Base-by-base conservation (phyloP, 1,140 invertebrate genomes). In the Polyergus mexicanus region DNA sequence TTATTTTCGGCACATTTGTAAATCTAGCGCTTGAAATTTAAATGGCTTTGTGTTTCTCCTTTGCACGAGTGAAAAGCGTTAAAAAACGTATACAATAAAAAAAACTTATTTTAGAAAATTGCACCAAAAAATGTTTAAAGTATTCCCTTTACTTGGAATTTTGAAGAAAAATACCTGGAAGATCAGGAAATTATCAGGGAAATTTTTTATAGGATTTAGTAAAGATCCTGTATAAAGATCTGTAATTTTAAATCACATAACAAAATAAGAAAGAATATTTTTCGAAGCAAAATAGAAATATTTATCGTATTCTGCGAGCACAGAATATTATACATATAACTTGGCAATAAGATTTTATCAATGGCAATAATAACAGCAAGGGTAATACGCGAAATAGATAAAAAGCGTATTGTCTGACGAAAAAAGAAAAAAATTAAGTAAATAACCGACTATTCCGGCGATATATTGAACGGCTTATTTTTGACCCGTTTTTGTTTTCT, bases 391-490 rank as follows among this genome's bases (percentile, higher is more conserved):
- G 38, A 38, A 28, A 54, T 44, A n/a, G 13, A 38, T 11, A 8
- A 32, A 44, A 28, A 47, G 11, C 19, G 6, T 32, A 38, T 19
- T 47, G 1, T 19, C 32, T 58, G 35, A 22, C 0, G 41, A 63
- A 81, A 3, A 11, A 58, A 41, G 60, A 58, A 41, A 71, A 58
- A 25, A n/a, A 66, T 81, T 32, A 80, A 80, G 25, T 25, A 22
- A 19, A 16, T 71, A 58, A 60, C 13, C 11, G 66, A 22, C 25
- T 35, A 51, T 19, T 72, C 38, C n/a, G n/a, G n/a, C 13, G 32
- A 54, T 28, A 28, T 51, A 35, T 68, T n/a, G n/a, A 58, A 51
- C 22, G 32, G 65, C 35, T 81, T 71, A 81, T 44, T 72, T 60
- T 56, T 38, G 35, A 28, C 19, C 22, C 25, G 38, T 8, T 80